phyloP scores from a whole-genome alignment of 1,140 invertebrate species.

The Drosophila sproati region DNA sequence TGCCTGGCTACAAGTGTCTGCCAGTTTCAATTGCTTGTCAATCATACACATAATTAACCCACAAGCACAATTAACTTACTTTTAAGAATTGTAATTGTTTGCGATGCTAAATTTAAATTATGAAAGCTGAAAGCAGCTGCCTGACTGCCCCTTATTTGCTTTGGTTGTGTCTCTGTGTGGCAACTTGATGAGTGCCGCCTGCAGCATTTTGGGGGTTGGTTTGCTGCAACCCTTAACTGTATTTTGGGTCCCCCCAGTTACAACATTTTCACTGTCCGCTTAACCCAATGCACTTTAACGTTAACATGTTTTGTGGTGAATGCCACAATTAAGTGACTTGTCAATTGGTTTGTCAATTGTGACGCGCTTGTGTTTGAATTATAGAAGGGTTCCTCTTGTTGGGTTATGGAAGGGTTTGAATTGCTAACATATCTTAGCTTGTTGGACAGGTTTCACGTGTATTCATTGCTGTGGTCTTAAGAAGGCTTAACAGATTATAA shows the following conservation, averaged over 20 bases:
- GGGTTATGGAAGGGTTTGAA: background rate
- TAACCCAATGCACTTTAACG: slow-evolving; percentile 24
- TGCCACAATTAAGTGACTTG: slow-evolving; percentile 72
- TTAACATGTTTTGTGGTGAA: slow-evolving; percentile 45
- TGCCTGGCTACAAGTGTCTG: slow-evolving; percentile 28
- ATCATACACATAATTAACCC: slow-evolving; percentile 50
- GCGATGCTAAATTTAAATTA: background rate
- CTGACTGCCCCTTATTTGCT: background rate
- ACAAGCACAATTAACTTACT: slow-evolving; percentile 18
- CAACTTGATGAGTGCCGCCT: background rate
- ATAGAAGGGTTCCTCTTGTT: background rate
- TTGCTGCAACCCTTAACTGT: slow-evolving; percentile 14
- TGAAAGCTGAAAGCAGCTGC: background rate
- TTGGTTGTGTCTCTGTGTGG: slow-evolving; percentile 1
- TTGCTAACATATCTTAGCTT: slow-evolving; percentile 8
- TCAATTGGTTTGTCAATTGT: slow-evolving; percentile 76
- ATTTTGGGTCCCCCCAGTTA: background rate
- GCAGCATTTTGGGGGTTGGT: background rate
- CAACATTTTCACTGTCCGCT: background rate
- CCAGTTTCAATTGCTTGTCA: slow-evolving; percentile 64
- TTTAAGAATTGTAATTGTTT: background rate
- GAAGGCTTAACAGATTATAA: background rate
- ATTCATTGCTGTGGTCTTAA: background rate
- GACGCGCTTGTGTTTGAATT: slow-evolving; percentile 7
- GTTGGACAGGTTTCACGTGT: background rate